A percentile compares a stretch with the other conserved stretches of the same genome.
phyloP scores from a whole-genome alignment of 2,113 vertebrate genomes.

The Rhinopomastus cyanomelas region DNA sequence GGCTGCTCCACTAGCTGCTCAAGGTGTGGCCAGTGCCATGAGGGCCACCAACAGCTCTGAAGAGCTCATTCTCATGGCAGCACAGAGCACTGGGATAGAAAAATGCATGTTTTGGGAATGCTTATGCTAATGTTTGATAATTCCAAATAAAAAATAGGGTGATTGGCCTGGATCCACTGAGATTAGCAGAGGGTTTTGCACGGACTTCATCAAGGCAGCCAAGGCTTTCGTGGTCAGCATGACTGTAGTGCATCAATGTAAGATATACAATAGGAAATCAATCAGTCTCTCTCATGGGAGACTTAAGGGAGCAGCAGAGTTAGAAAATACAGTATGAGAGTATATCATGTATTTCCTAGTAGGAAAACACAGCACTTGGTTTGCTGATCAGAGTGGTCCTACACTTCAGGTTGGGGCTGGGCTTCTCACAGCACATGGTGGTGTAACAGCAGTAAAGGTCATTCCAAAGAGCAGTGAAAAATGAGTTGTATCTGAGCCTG shows the following conservation, averaged over 20 bases:
- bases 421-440: not conserved
- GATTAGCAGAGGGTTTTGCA: not conserved
- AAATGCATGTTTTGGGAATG: fast-evolving
- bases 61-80: not conserved
- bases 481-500: not conserved
- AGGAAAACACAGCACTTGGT: not conserved
- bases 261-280: not conserved
- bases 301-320: not conserved
- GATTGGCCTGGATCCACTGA: not conserved
- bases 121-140: not conserved
- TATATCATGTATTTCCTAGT: not conserved
- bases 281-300: not conserved
- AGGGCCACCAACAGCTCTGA: not conserved
- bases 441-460: not conserved
- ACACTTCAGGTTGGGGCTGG: not conserved
- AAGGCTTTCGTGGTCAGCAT: not conserved
- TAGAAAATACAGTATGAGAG: not conserved
- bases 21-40: not conserved
- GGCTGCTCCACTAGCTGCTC: not conserved
- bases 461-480: not conserved
- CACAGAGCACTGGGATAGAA: not conserved
- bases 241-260: not conserved
- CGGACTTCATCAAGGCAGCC: not conserved
- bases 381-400: not conserved
- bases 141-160: not conserved